Evolutionary conservation across 2,888 invertebrate genomes (phyloP).

Genomic region (Callimorpha dominula): DNA sequence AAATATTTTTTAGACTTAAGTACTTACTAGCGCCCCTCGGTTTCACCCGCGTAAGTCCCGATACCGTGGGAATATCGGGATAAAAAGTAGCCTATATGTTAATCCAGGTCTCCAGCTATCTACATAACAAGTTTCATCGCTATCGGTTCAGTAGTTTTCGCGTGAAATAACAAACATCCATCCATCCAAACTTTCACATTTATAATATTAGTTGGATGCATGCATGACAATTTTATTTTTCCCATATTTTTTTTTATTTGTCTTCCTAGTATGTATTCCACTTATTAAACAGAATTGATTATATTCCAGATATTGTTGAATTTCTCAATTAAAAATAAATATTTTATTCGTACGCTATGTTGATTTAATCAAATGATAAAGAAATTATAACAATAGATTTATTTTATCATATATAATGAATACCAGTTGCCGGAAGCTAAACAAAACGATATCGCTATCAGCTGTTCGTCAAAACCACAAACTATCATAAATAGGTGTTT

Average conservation of each 20-base stretch:
- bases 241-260: neutral
- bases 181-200: too few relatives aligned
- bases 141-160: too few relatives aligned
- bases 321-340: neutral
- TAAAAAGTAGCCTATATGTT: too few relatives aligned
- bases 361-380: neutral
- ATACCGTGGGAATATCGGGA: too few relatives aligned
- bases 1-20: too few relatives aligned
- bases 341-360: neutral
- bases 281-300: neutral
- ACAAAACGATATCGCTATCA: slow-evolving; percentile 37
- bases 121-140: too few relatives aligned
- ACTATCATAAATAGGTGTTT: slow-evolving; percentile 11
- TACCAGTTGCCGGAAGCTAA: slow-evolving; percentile 30
- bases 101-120: too few relatives aligned
- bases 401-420: neutral
- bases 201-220: too few relatives aligned
- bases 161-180: too few relatives aligned
- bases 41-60: too few relatives aligned
- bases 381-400: neutral
- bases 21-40: too few relatives aligned
- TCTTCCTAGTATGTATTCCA: neutral
- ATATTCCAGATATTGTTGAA: neutral
- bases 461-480: slow-evolving; percentile 22
- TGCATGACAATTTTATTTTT: too few relatives aligned